A percentile compares a stretch with the other conserved stretches of the same genome.
Evolutionary conservation across 2,888 invertebrate genomes (phyloP).

Genomic region (Mystacides longicornis): DNA sequence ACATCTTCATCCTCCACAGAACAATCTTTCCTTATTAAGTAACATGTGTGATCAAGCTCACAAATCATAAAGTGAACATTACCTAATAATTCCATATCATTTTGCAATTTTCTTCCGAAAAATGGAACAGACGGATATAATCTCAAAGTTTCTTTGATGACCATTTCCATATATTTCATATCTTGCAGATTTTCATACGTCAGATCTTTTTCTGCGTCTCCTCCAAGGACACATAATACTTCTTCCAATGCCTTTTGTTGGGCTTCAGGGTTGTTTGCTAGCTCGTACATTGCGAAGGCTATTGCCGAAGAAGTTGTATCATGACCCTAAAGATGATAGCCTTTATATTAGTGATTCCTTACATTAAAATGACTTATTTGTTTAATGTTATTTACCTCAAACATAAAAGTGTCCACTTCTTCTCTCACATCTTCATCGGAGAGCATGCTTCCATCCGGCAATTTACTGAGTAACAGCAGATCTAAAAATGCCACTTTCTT

Average conservation of each 20-base stretch:
- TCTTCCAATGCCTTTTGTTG: constrained; percentile 30
- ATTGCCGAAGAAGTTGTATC: constrained; percentile 43
- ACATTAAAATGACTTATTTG: too few relatives aligned
- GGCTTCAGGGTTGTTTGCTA: constrained; percentile 38
- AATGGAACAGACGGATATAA: constrained; percentile 29
- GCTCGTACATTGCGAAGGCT: constrained; percentile 37
- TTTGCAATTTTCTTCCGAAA: constrained; percentile 26
- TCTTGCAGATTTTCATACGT: constrained; percentile 24
- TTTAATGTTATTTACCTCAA: constrained; percentile 30
- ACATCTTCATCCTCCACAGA: too few relatives aligned
- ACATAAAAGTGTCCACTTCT: constrained; percentile 37
- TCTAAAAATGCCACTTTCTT: constrained; percentile 34
- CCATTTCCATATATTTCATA: constrained; percentile 28
- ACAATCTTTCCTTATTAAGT: too few relatives aligned
- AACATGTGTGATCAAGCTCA: too few relatives aligned
- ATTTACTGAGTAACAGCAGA: constrained; percentile 31
- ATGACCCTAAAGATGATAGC: constrained; percentile 35
- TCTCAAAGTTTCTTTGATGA: constrained; percentile 29
- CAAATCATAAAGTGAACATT: too few relatives aligned
- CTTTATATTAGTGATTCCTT: too few relatives aligned
- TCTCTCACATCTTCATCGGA: constrained; percentile 33
- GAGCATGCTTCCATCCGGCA: constrained; percentile 29
- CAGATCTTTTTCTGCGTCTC: constrained; percentile 5
- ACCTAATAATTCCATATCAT: constrained; percentile 26
- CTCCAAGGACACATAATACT: constrained; percentile 12